Conservation (phyloP, 1,140 invertebrate species). For the Cecropterus lyciades region DNA sequence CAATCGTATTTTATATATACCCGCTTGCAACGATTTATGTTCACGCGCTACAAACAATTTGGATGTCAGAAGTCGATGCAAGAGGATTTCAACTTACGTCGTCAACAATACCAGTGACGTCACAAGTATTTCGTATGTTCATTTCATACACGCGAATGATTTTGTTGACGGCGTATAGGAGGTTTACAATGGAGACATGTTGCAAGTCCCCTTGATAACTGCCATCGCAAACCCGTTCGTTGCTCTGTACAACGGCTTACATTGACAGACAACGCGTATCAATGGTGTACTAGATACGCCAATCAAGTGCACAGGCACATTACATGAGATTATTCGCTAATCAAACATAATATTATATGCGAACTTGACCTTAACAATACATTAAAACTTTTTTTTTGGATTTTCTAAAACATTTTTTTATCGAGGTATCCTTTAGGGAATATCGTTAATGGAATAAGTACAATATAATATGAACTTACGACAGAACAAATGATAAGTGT, state of each 20-base stretch:
- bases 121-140: background rate
- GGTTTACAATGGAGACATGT: constrained; percentile 32
- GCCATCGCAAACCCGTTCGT: constrained; percentile 51
- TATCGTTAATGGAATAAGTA: constrained; percentile 83
- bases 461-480: constrained; percentile 80
- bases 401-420: constrained; percentile 67
- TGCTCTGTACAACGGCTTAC: constrained; percentile 45
- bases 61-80: constrained; percentile 19
- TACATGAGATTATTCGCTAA: constrained; percentile 80
- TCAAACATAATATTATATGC: constrained; percentile 83
- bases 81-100: constrained; percentile 1
- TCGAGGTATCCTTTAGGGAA: constrained; percentile 77
- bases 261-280: constrained; percentile 54
- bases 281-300: constrained; percentile 59
- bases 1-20: constrained; percentile 24
- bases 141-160: constrained; percentile 12
- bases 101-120: constrained; percentile 1
- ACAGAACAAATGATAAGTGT: constrained; percentile 65
- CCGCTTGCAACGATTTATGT: constrained; percentile 20
- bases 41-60: background rate
- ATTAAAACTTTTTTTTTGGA: constrained; percentile 63
- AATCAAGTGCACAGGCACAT: constrained; percentile 79
- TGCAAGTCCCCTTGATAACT: constrained; percentile 49
- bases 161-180: constrained; percentile 5
- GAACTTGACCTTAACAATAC: constrained; percentile 66